Conservation (phyloP, 1,140 invertebrate species). For the Camponotus vicinus region DNA sequence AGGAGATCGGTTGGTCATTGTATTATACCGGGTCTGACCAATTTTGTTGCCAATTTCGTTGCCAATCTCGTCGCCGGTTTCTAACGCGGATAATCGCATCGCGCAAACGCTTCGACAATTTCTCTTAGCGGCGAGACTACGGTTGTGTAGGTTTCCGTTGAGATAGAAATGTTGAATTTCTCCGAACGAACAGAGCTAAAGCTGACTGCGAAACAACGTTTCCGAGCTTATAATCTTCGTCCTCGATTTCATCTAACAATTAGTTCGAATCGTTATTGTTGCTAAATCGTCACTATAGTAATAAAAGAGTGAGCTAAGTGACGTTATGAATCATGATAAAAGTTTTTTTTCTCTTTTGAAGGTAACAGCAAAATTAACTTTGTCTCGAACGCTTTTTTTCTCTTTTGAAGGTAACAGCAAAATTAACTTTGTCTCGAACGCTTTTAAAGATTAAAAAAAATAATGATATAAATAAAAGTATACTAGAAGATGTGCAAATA, state of each 20-base stretch:
- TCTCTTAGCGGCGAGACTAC: constrained; percentile 45
- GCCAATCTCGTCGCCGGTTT: constrained; percentile 61
- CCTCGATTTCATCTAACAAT: constrained; percentile 15
- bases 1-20: constrained; percentile 56
- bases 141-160: background rate
- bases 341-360: background rate
- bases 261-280: background rate
- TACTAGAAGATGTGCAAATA: background rate
- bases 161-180: constrained; percentile 45
- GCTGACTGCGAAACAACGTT: constrained; percentile 30
- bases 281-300: background rate
- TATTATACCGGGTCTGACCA: constrained; percentile 22
- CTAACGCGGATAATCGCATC: constrained; percentile 63
- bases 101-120: constrained; percentile 65
- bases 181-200: background rate
- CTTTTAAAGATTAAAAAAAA: no score
- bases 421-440: no score
- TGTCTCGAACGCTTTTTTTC: no score
- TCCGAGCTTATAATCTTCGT: constrained; percentile 28
- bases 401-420: no score
- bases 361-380: no score
- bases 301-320: background rate
- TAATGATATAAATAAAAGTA: background rate
- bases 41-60: constrained; percentile 63
- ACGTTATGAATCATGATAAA: background rate